Evolutionary conservation across 1,140 invertebrate species (phyloP).

Genomic region (Triops cancriformis): DNA sequence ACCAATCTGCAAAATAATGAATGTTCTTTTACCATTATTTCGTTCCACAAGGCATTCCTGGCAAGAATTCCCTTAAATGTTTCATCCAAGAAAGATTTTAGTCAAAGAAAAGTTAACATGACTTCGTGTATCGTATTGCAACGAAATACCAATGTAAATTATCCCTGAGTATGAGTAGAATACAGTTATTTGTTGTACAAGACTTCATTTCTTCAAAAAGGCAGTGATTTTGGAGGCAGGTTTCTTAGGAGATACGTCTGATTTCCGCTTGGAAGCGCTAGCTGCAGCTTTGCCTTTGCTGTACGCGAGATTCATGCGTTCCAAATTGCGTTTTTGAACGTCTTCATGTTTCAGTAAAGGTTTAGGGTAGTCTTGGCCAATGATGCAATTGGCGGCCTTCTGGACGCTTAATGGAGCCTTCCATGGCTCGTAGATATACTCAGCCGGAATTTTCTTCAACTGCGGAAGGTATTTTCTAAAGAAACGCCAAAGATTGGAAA

Average conservation of each 20-base stretch:
- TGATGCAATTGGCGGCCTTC: constrained; percentile 40
- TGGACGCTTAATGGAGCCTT: constrained; percentile 42
- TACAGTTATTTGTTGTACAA: background rate
- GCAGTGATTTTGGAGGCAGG: constrained; percentile 16
- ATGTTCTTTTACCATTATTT: background rate
- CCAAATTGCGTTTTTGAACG: constrained; percentile 37
- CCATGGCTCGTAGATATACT: constrained; percentile 46
- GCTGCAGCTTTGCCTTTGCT: constrained; percentile 7
- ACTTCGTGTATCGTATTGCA: background rate
- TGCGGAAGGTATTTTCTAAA: constrained; percentile 42
- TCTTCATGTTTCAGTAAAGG: constrained; percentile 42
- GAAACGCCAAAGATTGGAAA: constrained; percentile 24
- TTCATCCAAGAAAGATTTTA: background rate
- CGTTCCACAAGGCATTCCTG: background rate
- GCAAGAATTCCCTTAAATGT: background rate
- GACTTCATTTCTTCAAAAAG: constrained; percentile 18
- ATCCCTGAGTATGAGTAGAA: background rate
- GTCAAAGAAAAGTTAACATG: background rate
- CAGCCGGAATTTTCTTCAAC: constrained; percentile 40
- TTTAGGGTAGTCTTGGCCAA: constrained; percentile 42
- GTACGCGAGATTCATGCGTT: constrained; percentile 33
- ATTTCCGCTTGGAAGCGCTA: background rate
- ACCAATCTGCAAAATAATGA: background rate
- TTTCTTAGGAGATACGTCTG: background rate
- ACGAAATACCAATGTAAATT: background rate